Evolutionary conservation across 1,140 invertebrate species (phyloP).

Genomic region (Lucilia sericata): DNA sequence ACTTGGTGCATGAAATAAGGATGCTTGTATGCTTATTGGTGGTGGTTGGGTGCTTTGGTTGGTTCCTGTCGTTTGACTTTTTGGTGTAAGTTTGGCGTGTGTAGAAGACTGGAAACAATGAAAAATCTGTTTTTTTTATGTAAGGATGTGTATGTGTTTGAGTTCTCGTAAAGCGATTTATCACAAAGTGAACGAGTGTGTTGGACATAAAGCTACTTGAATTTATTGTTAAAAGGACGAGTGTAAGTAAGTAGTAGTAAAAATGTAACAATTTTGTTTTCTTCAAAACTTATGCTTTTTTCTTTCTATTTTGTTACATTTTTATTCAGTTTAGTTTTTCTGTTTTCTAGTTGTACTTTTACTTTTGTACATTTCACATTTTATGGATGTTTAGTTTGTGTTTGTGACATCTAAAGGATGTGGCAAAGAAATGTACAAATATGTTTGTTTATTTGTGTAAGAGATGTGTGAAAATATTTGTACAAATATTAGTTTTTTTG

Average conservation of each 20-base stretch:
- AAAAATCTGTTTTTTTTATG: background rate
- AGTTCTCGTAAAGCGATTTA: slow-evolving; percentile 38
- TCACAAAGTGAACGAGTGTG: slow-evolving; percentile 45
- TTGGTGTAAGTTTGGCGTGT: slow-evolving; percentile 26
- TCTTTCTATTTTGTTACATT: no score
- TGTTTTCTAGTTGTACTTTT: slow-evolving; percentile 3
- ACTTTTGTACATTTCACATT: slow-evolving; percentile 1
- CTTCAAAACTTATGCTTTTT: background rate
- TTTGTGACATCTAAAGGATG: slow-evolving; percentile 25
- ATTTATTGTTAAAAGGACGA: background rate
- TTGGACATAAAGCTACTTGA: slow-evolving; percentile 39
- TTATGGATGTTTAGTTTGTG: slow-evolving; percentile 22
- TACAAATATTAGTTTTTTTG: background rate
- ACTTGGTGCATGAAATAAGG: background rate
- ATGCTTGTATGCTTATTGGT: slow-evolving; percentile 3
- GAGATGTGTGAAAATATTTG: background rate
- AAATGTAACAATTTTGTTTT: slow-evolving; percentile 20
- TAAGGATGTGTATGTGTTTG: background rate
- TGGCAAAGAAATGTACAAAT: background rate
- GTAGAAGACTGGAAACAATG: background rate
- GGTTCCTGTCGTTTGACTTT: slow-evolving; percentile 42
- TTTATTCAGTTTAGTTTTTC: no score
- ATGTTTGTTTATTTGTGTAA: background rate
- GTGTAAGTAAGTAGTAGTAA: background rate
- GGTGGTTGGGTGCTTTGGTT: background rate